These are phyloP conservation scores for Drosophila helvetica DNA, from an alignment of 2,888 invertebrate genomes.

Conservation along the genomic window DNA sequence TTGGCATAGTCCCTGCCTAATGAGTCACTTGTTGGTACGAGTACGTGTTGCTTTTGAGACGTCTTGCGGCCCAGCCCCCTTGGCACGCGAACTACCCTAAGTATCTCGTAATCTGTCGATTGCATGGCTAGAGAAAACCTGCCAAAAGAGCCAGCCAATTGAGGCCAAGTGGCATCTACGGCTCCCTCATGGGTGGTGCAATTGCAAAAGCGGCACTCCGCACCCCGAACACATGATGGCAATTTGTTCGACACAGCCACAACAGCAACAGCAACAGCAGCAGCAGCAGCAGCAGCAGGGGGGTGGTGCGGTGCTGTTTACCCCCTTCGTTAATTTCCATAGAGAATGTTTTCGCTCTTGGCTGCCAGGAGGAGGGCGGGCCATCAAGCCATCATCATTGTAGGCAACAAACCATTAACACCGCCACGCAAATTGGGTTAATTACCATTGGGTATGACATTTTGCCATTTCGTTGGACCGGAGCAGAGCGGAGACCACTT, in stretches of 20 bases:
- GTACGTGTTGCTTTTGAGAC: neutral
- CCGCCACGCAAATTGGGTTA: slow-evolving; percentile 67
- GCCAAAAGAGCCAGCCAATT: slow-evolving; percentile 33
- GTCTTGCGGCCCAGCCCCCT: neutral
- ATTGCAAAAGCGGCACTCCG: slow-evolving; percentile 7
- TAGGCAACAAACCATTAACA: slow-evolving; percentile 52
- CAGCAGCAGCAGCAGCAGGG: slow-evolving; percentile 1
- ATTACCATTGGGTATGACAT: slow-evolving; percentile 67
- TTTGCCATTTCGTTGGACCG: slow-evolving; percentile 46
- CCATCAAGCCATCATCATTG: slow-evolving; percentile 44
- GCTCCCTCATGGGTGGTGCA: slow-evolving; percentile 15
- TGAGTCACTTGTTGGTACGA: neutral
- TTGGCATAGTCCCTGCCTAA: neutral
- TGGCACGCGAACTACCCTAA: slow-evolving; percentile 1
- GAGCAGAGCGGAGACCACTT: slow-evolving; percentile 6
- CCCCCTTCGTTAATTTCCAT: slow-evolving; percentile 63
- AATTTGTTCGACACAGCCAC: slow-evolving; percentile 45
- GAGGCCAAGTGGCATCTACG: slow-evolving; percentile 35
- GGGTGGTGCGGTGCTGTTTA: slow-evolving; percentile 20
- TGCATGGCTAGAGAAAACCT: slow-evolving; percentile 34
- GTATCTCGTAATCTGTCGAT: slow-evolving; percentile 35
- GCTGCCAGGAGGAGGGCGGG: slow-evolving; percentile 1
- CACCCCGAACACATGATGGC: slow-evolving; percentile 35
- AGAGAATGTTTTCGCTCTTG: slow-evolving; percentile 49
- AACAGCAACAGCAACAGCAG: slow-evolving; percentile 12